Percentiles rank a stretch among this genome's conserved stretches.
Evolutionary conservation across 2,797 vertebrate genomes (phyloP).

Genomic region (Philypnodon macrostomus): DNA sequence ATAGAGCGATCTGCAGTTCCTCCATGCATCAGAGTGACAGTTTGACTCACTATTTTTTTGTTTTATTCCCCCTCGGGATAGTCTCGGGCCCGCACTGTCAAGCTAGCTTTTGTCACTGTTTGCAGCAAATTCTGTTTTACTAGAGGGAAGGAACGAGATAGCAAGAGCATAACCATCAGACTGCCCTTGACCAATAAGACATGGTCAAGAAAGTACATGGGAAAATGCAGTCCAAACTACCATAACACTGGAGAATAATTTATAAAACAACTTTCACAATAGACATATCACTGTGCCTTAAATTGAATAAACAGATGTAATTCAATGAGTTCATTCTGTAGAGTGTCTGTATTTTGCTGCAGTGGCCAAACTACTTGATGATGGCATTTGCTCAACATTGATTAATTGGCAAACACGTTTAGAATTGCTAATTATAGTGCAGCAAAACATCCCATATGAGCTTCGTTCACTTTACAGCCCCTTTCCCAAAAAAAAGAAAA

Average conservation of each 20-base stretch:
- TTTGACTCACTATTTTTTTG: constrained; percentile 54
- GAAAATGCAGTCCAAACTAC: too few species aligned
- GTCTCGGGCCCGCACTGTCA: constrained; percentile 50
- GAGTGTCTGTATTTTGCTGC: constrained; percentile 21
- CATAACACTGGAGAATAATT: too few species aligned
- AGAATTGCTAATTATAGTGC: constrained; percentile 60
- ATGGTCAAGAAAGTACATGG: too few species aligned
- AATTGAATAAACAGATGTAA: too few species aligned
- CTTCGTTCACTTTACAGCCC: constrained; percentile 45
- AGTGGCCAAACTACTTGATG: constrained; percentile 45
- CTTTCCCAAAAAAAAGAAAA: constrained; percentile 59
- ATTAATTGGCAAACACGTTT: constrained; percentile 65
- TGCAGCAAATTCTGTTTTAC: constrained; percentile 32
- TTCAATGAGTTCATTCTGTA: constrained; percentile 45
- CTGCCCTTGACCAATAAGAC: too few species aligned
- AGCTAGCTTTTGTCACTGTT: constrained; percentile 46
- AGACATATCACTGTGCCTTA: too few species aligned
- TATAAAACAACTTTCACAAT: too few species aligned
- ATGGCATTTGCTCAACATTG: constrained; percentile 59
- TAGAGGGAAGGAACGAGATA: constrained; percentile 21
- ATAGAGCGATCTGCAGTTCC: constrained; percentile 36
- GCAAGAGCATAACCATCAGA: too few species aligned
- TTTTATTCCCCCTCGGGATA: constrained; percentile 34
- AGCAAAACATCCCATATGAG: constrained; percentile 48
- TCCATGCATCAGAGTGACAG: constrained; percentile 54